Evolutionary conservation across 2,888 invertebrate species (phyloP).

Genomic region (Acleris laterana): DNA sequence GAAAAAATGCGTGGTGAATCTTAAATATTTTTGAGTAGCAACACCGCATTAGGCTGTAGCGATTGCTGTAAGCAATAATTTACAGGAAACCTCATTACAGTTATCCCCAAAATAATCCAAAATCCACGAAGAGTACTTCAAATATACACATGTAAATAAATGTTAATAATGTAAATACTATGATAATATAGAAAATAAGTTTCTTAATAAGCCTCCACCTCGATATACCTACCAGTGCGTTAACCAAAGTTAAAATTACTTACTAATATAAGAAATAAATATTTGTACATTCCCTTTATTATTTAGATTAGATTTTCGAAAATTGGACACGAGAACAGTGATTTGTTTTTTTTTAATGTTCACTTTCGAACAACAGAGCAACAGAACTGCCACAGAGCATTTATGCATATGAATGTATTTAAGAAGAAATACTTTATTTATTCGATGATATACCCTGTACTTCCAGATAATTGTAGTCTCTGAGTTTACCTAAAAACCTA

Average conservation of each 20-base stretch:
- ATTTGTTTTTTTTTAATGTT: neutral
- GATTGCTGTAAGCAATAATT: too few species aligned
- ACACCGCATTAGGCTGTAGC: too few species aligned
- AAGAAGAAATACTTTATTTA: too few species aligned
- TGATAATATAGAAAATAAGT: constrained; percentile 4
- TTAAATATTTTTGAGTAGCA: too few species aligned
- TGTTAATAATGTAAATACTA: constrained; percentile 44
- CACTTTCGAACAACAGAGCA: too few species aligned
- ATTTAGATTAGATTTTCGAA: constrained; percentile 13
- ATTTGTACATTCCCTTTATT: constrained; percentile 24
- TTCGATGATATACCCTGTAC: too few species aligned
- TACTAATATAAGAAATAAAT: constrained; percentile 16
- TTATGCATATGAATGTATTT: too few species aligned
- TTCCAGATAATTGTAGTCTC: too few species aligned
- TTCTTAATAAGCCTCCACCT: neutral
- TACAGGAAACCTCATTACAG: too few species aligned
- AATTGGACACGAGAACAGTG: neutral
- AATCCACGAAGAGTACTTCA: neutral
- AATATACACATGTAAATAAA: constrained; percentile 41
- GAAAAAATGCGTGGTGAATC: too few species aligned
- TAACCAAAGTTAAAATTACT: constrained; percentile 27
- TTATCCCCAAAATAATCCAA: neutral
- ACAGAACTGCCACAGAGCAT: too few species aligned
- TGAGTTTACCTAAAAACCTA: neutral
- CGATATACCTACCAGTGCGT: constrained; percentile 22